Conservation (phyloP, 2,797 vertebrate genomes). For the Malacoraja senta region DNA sequence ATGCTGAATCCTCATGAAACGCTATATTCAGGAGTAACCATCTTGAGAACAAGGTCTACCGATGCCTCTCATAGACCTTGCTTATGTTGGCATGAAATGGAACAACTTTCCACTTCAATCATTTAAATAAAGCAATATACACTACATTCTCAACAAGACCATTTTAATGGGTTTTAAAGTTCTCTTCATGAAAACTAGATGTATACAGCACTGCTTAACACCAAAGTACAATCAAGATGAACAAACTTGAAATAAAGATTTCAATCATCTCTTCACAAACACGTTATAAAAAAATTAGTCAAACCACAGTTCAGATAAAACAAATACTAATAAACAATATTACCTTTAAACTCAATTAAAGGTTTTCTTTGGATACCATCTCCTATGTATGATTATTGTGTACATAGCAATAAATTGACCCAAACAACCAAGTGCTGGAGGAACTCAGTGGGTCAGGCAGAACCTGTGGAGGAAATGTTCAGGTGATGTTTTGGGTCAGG, state of each 20-base stretch:
- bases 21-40: neutral
- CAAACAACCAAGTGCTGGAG: neutral
- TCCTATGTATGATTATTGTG: neutral
- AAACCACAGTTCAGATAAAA: neutral
- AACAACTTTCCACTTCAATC: neutral
- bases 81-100: neutral
- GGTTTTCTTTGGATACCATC: neutral
- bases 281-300: neutral
- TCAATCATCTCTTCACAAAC: neutral
- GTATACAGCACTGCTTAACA: constrained; percentile 16
- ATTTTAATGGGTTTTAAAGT: constrained; percentile 7
- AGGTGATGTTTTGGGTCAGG: no score
- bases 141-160: neutral
- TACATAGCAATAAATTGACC: neutral
- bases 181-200: neutral
- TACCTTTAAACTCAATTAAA: neutral
- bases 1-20: neutral
- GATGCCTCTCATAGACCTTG: no score
- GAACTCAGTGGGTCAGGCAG: no score
- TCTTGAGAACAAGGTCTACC: neutral
- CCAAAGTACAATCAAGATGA: neutral
- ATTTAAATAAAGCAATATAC: neutral
- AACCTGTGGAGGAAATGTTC: no score
- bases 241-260: neutral
- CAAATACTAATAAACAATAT: neutral